Percentiles rank a stretch among this genome's conserved stretches.
Evolutionary conservation across 2,888 invertebrate species (phyloP).

Genomic region (Toxonevra muliebris): DNA sequence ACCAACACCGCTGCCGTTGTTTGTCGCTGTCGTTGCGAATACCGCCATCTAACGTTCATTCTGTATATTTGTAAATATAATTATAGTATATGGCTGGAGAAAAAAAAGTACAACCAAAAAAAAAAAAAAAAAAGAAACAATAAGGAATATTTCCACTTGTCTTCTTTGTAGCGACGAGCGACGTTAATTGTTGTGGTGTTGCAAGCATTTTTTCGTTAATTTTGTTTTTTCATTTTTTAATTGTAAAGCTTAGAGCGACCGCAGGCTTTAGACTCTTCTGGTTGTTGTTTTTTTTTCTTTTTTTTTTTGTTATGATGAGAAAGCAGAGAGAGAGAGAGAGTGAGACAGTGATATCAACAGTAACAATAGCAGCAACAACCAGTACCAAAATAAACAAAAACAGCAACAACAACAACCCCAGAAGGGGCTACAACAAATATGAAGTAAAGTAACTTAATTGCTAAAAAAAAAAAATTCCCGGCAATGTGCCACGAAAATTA

Average conservation of each 20-base stretch:
- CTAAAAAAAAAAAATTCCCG: neutral
- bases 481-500: slow-evolving; percentile 31
- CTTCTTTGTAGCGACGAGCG: no score
- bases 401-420: slow-evolving; percentile 8
- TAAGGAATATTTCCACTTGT: no score
- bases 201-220: neutral
- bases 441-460: neutral
- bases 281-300: neutral
- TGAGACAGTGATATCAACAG: neutral
- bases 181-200: no score
- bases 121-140: no score
- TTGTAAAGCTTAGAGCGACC: no score
- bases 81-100: no score
- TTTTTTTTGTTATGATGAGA: neutral
- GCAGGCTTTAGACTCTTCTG: neutral
- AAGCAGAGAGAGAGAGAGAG: slow-evolving; percentile 8
- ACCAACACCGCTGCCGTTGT: neutral
- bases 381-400: slow-evolving; percentile 3
- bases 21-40: neutral
- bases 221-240: neutral
- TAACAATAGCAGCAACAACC: neutral
- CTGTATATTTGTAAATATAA: neutral
- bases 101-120: no score
- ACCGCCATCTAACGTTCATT: neutral
- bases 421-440: slow-evolving; percentile 4